These are phyloP conservation scores for Philopedon plagiatum DNA, from an alignment of 2,888 invertebrate genomes.

Conservation along the genomic window DNA sequence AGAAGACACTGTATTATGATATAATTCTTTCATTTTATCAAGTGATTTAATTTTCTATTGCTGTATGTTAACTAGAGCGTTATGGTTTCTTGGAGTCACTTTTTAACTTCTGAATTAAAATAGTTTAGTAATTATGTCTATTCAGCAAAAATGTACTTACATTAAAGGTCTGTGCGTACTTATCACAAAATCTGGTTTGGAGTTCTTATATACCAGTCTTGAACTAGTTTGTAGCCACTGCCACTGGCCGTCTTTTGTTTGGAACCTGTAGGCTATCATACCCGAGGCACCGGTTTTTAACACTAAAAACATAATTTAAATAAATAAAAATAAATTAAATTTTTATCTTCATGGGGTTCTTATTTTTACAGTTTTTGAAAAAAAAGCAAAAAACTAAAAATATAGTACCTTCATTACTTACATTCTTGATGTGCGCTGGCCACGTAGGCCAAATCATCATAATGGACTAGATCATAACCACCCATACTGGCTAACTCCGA, in stretches of 20 bases:
- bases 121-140: neutral
- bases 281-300: constrained; percentile 99
- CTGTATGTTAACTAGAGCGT: too few species aligned
- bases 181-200: constrained; percentile 99
- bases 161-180: constrained; percentile 98
- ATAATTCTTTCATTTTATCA: too few species aligned
- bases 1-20: too few species aligned
- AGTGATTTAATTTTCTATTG: too few species aligned
- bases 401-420: constrained; percentile 72
- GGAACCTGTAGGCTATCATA: constrained; percentile 98
- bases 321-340: neutral
- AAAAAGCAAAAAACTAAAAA: neutral
- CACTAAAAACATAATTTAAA: constrained; percentile 76
- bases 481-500: constrained; percentile 92
- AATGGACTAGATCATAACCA: constrained; percentile 98
- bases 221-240: constrained; percentile 99
- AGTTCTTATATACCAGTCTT: constrained; percentile 98
- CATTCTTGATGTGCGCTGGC: constrained; percentile 99
- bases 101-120: too few species aligned
- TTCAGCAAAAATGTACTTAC: constrained; percentile 74
- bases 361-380: neutral
- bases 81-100: too few species aligned
- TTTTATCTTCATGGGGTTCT: too few species aligned
- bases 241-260: constrained; percentile 95
- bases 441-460: constrained; percentile 96